phyloP scores from a whole-genome alignment of 2,113 vertebrate species.

The Salvelinus alpinus region DNA sequence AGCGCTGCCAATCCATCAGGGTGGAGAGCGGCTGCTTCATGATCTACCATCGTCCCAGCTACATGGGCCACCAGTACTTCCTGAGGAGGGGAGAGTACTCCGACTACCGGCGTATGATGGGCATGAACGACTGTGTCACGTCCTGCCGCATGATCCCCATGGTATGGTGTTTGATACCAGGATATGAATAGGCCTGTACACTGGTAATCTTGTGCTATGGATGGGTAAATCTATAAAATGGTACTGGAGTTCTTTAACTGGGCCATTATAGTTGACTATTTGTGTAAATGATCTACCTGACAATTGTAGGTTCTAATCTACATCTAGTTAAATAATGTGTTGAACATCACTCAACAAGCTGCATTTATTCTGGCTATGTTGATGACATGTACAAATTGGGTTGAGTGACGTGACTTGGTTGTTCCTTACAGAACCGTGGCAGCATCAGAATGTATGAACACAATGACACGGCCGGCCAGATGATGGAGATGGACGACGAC shows the following conservation, averaged over 20 bases:
- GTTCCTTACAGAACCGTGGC: constrained; percentile 3
- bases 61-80: constrained; percentile 21
- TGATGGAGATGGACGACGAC: constrained; percentile 55
- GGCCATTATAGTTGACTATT: too few species aligned
- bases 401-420: background rate
- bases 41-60: constrained; percentile 15
- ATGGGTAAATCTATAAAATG: background rate
- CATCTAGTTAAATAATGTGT: background rate
- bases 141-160: constrained; percentile 25
- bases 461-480: constrained; percentile 52
- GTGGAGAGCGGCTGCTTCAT: constrained; percentile 17
- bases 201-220: background rate
- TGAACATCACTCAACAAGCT: background rate
- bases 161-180: background rate
- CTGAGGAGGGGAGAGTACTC: constrained; percentile 18
- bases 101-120: constrained; percentile 9
- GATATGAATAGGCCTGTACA: background rate
- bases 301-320: background rate
- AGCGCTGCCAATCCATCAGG: constrained; percentile 17
- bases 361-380: background rate
- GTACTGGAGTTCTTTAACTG: too few species aligned
- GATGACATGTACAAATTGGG: background rate
- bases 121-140: constrained; percentile 9
- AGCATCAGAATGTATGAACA: constrained; percentile 41
- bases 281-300: background rate